Evolutionary conservation across 2,797 vertebrate species (phyloP).

Genomic region (Pipistrellus kuhlii): DNA sequence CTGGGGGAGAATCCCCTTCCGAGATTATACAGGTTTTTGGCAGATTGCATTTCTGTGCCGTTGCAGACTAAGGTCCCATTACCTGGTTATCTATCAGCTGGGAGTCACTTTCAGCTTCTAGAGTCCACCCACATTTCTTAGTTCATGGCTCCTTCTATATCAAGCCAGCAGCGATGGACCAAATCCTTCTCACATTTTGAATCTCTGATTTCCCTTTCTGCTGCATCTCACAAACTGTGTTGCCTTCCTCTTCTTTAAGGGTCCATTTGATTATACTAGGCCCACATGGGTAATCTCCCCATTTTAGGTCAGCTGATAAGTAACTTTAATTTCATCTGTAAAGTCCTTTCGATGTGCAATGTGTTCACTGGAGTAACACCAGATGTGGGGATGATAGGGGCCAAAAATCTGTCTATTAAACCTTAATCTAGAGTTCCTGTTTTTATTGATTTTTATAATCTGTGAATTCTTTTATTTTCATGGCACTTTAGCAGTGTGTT

Average conservation of each 20-base stretch:
- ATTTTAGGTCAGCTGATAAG: neutral
- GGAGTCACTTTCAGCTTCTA: neutral
- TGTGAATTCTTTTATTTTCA: neutral
- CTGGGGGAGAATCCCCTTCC: neutral
- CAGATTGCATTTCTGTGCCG: neutral
- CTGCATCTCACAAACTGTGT: neutral
- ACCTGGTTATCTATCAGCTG: neutral
- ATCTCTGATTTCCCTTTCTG: neutral
- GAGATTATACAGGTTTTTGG: neutral
- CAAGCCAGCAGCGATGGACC: neutral
- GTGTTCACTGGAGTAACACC: neutral
- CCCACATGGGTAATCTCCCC: neutral
- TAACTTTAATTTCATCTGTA: conserved; percentile 28
- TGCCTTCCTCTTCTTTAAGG: conserved; percentile 1
- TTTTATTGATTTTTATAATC: conserved; percentile 15
- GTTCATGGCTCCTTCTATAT: neutral
- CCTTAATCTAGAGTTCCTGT: conserved; percentile 11
- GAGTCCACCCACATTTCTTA: neutral
- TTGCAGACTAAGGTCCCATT: neutral
- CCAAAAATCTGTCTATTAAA: neutral
- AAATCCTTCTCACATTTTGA: neutral
- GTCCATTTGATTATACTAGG: neutral
- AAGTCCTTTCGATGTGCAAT: neutral
- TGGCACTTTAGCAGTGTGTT: neutral
- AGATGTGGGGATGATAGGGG: neutral